These are phyloP conservation scores for Aphaenogaster ashmeadi DNA, from an alignment of 1,140 invertebrate species.

Conservation along the genomic window DNA sequence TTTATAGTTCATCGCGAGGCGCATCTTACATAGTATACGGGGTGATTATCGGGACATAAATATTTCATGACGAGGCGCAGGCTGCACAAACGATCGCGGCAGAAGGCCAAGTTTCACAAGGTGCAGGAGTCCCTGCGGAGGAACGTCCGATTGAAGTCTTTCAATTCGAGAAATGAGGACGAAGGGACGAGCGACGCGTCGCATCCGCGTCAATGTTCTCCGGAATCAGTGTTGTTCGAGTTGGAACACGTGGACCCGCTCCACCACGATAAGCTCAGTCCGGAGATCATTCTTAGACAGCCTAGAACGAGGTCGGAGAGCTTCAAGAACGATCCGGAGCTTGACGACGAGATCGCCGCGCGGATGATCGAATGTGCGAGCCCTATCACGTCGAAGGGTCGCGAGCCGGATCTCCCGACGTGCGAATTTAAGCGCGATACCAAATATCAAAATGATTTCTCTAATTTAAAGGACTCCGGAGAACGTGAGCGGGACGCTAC, in stretches of 20 bases:
- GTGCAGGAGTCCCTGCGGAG: slow-evolving; percentile 11
- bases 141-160: neutral
- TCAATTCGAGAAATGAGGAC: neutral
- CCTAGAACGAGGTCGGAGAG: slow-evolving; percentile 58
- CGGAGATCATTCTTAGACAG: slow-evolving; percentile 62
- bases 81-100: slow-evolving; percentile 7
- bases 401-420: neutral
- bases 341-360: neutral
- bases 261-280: slow-evolving; percentile 69
- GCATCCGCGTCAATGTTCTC: slow-evolving; percentile 58
- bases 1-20: neutral
- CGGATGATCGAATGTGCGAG: neutral
- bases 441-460: neutral
- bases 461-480: neutral
- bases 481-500: neutral
- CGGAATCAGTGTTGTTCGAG: slow-evolving; percentile 73
- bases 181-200: neutral
- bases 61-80: slow-evolving; percentile 24
- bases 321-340: neutral
- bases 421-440: neutral
- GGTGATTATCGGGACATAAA: neutral
- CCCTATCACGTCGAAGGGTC: neutral
- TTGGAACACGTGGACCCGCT: slow-evolving; percentile 20
- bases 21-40: neutral
- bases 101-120: neutral